Evolutionary conservation across 2,113 vertebrate genomes (phyloP), one percentile per base, ranked within the genome.

Genomic region (Oenanthe melanoleuca): DNA sequence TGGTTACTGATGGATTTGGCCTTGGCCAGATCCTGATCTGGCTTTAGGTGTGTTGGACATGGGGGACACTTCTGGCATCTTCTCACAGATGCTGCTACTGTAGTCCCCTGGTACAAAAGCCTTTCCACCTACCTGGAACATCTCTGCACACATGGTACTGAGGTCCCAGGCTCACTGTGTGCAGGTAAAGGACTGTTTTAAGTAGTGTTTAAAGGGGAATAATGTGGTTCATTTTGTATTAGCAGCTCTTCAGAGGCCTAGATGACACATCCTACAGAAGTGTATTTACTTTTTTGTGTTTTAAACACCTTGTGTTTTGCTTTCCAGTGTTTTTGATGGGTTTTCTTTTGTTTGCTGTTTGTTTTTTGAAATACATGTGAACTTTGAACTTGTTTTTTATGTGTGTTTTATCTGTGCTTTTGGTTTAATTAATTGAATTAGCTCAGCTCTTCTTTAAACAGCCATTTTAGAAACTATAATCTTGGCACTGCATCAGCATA

Each of bases 121-220:
- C 22, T 42, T 37, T 12, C 29, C 5, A 25, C 8, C 9, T 15
- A n/a, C 19, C 4, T 1, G 2, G 0, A 65, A 16, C 13, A 10
- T 47, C 16, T 75, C 42, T 57, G 8, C 10, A 33, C 24, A 8
- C 3, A 2, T 12, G 13, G 13, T 67, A 18, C 26, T 33, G 26
- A 33, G 50, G 33, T 65, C 9, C 4, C 13, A 53, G 44, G 20
- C 18, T 67, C 0, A 3, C 37, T 69, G 29, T 20, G 23, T 8
- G 3, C 31, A 45, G 11, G 3, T 61, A 40, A 55, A n/a, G 44
- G 17, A 40, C 37, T 34, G n/a, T n/a, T 70, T 63, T 33, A 78
- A 71, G 24, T 2, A 25, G 25, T 12, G 4, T 74, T 89, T 81
- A 45, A 81, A 73, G 52, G 24, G 8, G 20, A 84, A 8, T 15